Evolutionary conservation across 2,797 vertebrate genomes (phyloP), one percentile per base, ranked within the genome.

Genomic region (Limosa lapponica): DNA sequence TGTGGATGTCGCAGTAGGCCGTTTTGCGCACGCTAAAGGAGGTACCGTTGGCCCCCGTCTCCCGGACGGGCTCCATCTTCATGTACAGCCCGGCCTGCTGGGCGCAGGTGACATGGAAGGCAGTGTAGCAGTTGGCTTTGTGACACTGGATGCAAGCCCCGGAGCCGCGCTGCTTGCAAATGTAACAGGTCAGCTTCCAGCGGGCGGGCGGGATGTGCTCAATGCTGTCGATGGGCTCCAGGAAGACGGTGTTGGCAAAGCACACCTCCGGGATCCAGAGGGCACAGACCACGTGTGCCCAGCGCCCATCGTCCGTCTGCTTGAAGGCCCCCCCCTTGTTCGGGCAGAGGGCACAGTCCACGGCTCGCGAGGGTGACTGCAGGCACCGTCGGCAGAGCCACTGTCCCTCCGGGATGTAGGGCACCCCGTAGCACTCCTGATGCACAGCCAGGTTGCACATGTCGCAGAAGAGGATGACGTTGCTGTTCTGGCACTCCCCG

Each of bases 131-230:
- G 98, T 99, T 99, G 88, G 99, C 99, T 97, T 99, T 99, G 98
- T 99, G 99, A 95, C 99, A 99, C 98, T 99, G 99, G 95, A 99
- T 99, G 96, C 99, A 99, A 88, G 99, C 99, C 23, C 99, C 99
- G 0, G 99, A 99, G 73, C 99, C 99, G 0, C 99, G 99, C 98
- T 99, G 99, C 97, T 99, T 99, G 98, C 99, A 99, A 92, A 99
- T 99, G 97, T 99, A 99, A 98, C 99, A 99, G 82, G 99, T 99
- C 66, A 99, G 99, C 97, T 99, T 99, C 99, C 99, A 99, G 94
- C 99, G 99, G 0, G 99, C 99, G 0, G 99, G 99, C 0, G 99
- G 99, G 96, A 99, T 99, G 98, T 99, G 99, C 95, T 99, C 99
- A 0, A 99, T 99, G 98, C 99, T 99, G 97, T 99, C 99, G 0